Base-by-base conservation (phyloP, 1,140 invertebrate species). In the Apocrypta bakeri region DNA sequence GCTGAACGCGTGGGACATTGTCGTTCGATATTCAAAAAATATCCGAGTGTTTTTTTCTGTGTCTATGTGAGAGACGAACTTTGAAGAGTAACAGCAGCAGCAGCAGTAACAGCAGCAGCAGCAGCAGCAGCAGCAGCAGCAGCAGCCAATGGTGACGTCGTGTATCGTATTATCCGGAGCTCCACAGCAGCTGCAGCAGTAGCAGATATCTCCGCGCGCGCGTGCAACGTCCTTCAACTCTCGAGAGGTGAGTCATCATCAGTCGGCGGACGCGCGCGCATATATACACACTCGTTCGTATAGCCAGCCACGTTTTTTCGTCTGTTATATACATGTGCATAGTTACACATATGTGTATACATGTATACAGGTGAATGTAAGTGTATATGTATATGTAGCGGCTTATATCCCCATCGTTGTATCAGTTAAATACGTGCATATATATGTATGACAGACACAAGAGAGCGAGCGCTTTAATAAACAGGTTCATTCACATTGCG, bases 161-260 rank as follows among this genome's bases (percentile, higher is more conserved):
- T 56, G 48, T 21, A 56, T 56, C 48, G 48, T 4, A 37, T 9
- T 37, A 56, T 56, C 48, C 37, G 4, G 40, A 1, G 8, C 48
- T 33, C 48, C 6, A 73, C 40, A 17, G 31, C 56, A n/a, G 61
- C 21, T 40, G 48, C 25, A 14, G 33, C 8, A 77, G 42, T 4
- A 77, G 61, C 76, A 31, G 33, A 31, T 56, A 56, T 71, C 29
- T 61, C 33, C 9, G 42, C 8, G 66, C 8, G 66, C 27, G 29
- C 68, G 21, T 72, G 68, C 79, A 73, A 72, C 79, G 69, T 72
- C 79, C 48, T 80, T 80, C 69, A 73, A 80, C 69, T 73, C 29
- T 56, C 14, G 48, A 73, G 56, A 80, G 69, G 79, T 80, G 79
- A 80, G 69, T 80, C 79, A 80, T 73, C 63, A 56, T 66, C 4